phyloP scores from a whole-genome alignment of 2,797 vertebrate genomes.

The Sebastes alutus region DNA sequence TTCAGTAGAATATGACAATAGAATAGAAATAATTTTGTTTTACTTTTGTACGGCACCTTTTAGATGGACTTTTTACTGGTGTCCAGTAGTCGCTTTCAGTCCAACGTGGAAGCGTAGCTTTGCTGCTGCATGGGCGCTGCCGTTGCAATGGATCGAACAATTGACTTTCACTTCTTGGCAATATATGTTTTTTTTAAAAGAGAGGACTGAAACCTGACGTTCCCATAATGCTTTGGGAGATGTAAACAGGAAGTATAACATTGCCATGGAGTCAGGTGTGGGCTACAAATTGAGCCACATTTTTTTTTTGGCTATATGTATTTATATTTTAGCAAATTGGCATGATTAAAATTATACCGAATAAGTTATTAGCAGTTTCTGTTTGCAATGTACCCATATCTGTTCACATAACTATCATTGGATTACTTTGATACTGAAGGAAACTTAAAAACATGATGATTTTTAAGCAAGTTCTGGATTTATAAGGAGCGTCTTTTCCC shows the following conservation, averaged over 20 bases:
- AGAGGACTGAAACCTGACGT: not conserved
- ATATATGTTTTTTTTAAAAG: not conserved
- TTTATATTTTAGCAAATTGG: not conserved
- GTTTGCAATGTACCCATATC: not conserved
- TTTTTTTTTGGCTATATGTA: not conserved
- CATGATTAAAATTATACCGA: fast-evolving
- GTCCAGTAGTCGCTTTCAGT: no score
- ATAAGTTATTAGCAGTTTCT: not conserved
- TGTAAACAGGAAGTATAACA: not conserved
- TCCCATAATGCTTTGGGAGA: not conserved
- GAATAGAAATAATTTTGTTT: no score
- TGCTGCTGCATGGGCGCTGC: no score
- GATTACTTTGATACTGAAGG: not conserved
- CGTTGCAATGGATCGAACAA: no score
- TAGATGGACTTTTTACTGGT: no score
- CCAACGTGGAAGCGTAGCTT: no score
- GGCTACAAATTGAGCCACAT: not conserved
- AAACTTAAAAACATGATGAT: not conserved
- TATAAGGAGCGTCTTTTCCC: not conserved
- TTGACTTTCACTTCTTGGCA: no score
- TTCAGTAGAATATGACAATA: no score
- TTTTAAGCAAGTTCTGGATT: not conserved
- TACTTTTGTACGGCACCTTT: no score
- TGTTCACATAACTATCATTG: not conserved
- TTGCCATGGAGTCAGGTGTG: not conserved